phyloP scores from a whole-genome alignment of 2,797 vertebrate genomes.

The Centroberyx gerrardi region DNA sequence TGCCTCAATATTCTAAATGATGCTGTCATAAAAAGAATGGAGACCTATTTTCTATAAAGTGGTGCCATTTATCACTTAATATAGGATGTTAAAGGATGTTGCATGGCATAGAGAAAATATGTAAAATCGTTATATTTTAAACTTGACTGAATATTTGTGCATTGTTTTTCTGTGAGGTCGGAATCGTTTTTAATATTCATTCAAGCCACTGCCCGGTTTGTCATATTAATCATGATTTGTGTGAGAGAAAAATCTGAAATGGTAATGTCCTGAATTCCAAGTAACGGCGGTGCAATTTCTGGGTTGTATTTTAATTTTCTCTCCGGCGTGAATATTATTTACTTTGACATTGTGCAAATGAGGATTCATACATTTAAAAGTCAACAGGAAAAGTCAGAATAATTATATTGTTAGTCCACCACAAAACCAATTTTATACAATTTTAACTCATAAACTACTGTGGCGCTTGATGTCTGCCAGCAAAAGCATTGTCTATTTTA shows the following conservation, averaged over 20 bases:
- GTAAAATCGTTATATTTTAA: background rate
- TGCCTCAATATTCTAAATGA: background rate
- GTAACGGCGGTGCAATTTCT: conserved; percentile 63
- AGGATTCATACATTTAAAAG: conserved; percentile 64
- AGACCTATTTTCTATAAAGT: background rate
- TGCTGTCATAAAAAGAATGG: background rate
- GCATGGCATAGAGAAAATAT: background rate
- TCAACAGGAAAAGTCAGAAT: conserved; percentile 40
- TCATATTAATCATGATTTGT: conserved; percentile 74
- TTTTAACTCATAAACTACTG: conserved; percentile 4
- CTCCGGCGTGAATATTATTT: conserved; percentile 68
- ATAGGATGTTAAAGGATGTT: too few species aligned
- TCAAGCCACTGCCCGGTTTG: conserved; percentile 14
- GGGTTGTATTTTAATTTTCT: conserved; percentile 69
- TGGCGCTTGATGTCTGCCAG: background rate
- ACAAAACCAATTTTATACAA: conserved; percentile 26
- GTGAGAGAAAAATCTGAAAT: conserved; percentile 66
- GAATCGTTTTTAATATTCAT: conserved; percentile 55
- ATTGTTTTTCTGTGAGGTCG: conserved; percentile 24
- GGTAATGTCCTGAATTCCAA: conserved; percentile 70
- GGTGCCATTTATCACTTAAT: conserved; percentile 1
- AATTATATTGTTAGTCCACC: conserved; percentile 41
- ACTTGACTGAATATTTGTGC: conserved; percentile 11
- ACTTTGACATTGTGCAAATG: conserved; percentile 74
- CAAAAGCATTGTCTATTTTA: conserved; percentile 13